Evolutionary conservation across 2,888 invertebrate genomes (phyloP).

Genomic region (Crioceris asparagi): DNA sequence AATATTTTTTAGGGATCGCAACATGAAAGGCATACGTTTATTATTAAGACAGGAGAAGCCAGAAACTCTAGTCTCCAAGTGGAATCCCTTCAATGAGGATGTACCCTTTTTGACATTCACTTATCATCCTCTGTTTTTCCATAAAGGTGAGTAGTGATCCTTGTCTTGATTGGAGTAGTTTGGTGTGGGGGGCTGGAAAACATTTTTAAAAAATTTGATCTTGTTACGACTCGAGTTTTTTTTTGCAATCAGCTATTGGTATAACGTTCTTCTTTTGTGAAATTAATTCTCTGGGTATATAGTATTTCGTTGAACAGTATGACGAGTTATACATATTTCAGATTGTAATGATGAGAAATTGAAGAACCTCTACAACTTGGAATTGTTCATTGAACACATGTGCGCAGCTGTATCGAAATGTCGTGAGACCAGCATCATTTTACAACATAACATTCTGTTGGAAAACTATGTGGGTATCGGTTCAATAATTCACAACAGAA

Average conservation of each 20-base stretch:
- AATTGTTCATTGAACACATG: conserved; percentile 47
- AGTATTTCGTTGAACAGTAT: too few relatives aligned
- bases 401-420: conserved; percentile 44
- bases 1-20: conserved; percentile 49
- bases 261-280: too few relatives aligned
- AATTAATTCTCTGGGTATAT: too few relatives aligned
- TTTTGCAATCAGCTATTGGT: too few relatives aligned
- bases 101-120: conserved; percentile 71
- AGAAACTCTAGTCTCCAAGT: conserved; percentile 55
- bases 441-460: conserved; percentile 60
- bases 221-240: too few relatives aligned
- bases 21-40: conserved; percentile 61
- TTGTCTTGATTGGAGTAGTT: too few relatives aligned
- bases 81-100: conserved; percentile 76
- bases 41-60: conserved; percentile 70
- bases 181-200: too few relatives aligned
- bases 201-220: too few relatives aligned
- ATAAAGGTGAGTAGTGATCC: conserved; percentile 58
- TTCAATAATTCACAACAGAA: conserved; percentile 72
- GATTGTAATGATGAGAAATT: conserved; percentile 30
- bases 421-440: conserved; percentile 38
- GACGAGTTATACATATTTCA: conserved; percentile 22
- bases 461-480: conserved; percentile 72
- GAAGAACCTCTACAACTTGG: conserved; percentile 46
- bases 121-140: conserved; percentile 68